phyloP scores from a whole-genome alignment of 2,797 vertebrate species.

The Anomalospiza imberbis region DNA sequence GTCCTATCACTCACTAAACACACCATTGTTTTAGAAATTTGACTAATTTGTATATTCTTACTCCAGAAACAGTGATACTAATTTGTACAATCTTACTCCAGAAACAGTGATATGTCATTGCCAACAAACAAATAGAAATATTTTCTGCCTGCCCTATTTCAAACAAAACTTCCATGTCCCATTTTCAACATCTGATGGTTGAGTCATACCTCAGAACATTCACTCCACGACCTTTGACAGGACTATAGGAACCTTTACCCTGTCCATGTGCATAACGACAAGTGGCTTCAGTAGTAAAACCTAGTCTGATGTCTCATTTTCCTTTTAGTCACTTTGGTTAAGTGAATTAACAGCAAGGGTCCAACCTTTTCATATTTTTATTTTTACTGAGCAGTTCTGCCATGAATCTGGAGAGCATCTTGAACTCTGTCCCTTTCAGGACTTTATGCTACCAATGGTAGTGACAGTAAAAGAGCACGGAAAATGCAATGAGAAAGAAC shows the following conservation, averaged over 20 bases:
- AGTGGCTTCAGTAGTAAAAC: not conserved
- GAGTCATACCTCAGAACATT: not conserved
- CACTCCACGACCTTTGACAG: not conserved
- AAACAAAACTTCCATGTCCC: not conserved
- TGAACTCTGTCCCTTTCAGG: not conserved
- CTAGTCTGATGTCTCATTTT: not conserved
- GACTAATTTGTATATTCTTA: not conserved
- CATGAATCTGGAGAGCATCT: not conserved
- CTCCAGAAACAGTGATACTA: not conserved
- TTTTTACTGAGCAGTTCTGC: not conserved
- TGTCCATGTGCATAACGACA: not conserved
- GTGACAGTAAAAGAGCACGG: not conserved
- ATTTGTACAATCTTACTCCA: not conserved
- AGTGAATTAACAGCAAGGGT: not conserved
- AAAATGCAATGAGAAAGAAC: not conserved
- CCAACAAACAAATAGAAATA: not conserved
- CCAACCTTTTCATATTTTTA: not conserved
- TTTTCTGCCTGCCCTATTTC: not conserved
- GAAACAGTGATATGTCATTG: not conserved
- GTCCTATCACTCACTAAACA: not conserved
- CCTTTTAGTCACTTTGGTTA: not conserved
- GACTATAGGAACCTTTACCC: not conserved
- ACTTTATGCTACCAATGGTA: not conserved
- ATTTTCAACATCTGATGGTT: not conserved
- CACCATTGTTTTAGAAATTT: not conserved